Evolutionary conservation across 2,888 invertebrate species (phyloP), one percentile per base, ranked within the genome.

Genomic region (Tolmerus cingulatus): DNA sequence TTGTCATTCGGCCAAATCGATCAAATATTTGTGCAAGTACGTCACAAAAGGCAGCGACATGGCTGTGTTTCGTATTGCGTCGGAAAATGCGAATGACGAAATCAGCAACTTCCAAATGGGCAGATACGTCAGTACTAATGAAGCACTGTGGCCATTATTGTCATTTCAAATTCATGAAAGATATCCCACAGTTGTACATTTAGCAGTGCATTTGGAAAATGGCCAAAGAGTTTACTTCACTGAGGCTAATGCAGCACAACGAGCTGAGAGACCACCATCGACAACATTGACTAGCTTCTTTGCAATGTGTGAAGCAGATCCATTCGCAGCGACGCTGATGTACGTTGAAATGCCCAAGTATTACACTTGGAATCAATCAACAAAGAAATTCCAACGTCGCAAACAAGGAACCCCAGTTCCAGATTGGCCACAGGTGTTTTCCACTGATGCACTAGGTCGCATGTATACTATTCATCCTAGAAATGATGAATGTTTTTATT

Each of bases 401-500:
- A 91, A 90, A 88, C 89, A 89, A 90, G 90, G 90, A 87, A 89
- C 88, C 77, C 88, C 90, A 89, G 90, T 90, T 90, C 88, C 87
- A 89, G 90, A 89, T 84, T 88, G 90, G 81, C 86, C 89, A 86
- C 55, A 89, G 87, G 89, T 91, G 82, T 90, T 88, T 91, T 90
- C 90, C 79, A 89, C 89, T 51, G 89, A 91, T 90, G 90, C 90
- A 16, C 87, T 91, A 27, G 90, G 91, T n/a, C 90, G 91, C 5
- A 86, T 92, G 88, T 92, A 91, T 88, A 89, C 91, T 89, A 91
- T 91, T 34, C 91, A 91, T 90, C 91, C 91, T 37, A 91, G 89
- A 87, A 89, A 90, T 74, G 89, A 14, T 16, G 43, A 43, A 87
- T 91, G 90, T 89, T 92, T 89, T 89, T 91, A 91, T 90, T 90